A percentile compares a stretch with the other conserved stretches of the same genome.
phyloP scores from a whole-genome alignment of 2,888 invertebrate species.

The Epiperipatus broadwayi region DNA sequence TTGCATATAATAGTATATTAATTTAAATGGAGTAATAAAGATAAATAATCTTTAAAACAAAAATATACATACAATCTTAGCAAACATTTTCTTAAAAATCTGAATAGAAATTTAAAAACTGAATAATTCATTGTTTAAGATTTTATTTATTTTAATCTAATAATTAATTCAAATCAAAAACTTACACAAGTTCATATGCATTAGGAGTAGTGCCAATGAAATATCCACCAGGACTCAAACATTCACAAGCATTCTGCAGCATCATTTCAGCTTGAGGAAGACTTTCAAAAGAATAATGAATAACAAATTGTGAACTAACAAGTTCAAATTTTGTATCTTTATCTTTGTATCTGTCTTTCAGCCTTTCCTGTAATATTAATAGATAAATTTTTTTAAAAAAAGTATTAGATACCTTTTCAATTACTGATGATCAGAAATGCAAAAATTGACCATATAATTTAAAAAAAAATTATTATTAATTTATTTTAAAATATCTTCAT shows the following conservation, averaged over 20 bases:
- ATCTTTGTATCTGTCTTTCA: conserved; percentile 44
- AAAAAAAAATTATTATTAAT: conserved; percentile 4
- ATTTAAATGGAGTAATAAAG: no score
- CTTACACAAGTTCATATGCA: conserved; percentile 67
- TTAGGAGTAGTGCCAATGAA: conserved; percentile 94
- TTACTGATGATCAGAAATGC: conserved; percentile 11
- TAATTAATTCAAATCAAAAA: conserved; percentile 16
- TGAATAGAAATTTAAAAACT: conserved; percentile 25
- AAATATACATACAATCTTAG: no score
- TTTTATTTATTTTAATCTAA: conserved; percentile 24
- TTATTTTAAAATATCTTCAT: no score
- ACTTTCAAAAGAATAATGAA: conserved; percentile 89
- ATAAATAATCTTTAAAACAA: no score
- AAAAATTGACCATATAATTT: conserved; percentile 13
- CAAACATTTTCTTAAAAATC: no score
- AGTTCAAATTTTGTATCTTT: conserved; percentile 61
- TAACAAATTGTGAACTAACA: conserved; percentile 91
- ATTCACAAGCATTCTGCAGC: conserved; percentile 77
- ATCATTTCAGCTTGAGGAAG: conserved; percentile 70
- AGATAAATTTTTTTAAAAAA: conserved; percentile 14
- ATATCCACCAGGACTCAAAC: conserved; percentile 67
- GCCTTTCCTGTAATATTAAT: conserved; percentile 20
- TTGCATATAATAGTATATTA: no score
- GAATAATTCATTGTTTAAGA: conserved; percentile 60
- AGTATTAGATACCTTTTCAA: conserved; percentile 14